These are phyloP conservation scores for Xyrauchen texanus DNA, from an alignment of 2,113 vertebrate genomes.

Conservation along the genomic window DNA sequence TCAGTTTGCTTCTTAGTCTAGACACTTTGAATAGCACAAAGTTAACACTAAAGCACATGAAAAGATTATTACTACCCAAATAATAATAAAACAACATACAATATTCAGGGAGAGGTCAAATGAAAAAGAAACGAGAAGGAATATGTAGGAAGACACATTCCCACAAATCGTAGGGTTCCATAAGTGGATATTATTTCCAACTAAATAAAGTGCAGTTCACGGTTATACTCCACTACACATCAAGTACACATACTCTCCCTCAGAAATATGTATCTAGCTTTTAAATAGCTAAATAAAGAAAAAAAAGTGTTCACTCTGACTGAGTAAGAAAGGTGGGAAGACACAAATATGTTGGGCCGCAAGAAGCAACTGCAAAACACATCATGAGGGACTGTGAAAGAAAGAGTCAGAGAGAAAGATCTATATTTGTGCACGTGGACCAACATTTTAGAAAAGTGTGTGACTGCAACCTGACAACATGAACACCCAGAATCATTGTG, in stretches of 20 bases:
- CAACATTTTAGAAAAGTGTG: constrained; percentile 10
- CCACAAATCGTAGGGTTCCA: too few relatives aligned
- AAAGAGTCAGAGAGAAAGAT: constrained; percentile 7
- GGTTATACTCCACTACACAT: background rate
- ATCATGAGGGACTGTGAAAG: constrained; percentile 9
- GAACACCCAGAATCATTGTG: constrained; percentile 6
- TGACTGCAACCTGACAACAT: constrained; percentile 15
- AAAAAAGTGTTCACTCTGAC: background rate
- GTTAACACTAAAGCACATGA: background rate
- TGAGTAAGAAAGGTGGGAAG: background rate
- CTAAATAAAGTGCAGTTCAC: too few relatives aligned
- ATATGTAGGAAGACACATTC: too few relatives aligned
- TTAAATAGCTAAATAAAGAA: background rate
- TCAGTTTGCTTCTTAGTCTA: background rate
- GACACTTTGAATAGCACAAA: too few relatives aligned
- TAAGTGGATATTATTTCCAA: too few relatives aligned
- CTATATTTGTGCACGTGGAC: constrained; percentile 1
- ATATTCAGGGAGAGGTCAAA: too few relatives aligned
- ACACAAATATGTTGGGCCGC: too few relatives aligned
- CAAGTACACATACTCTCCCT: background rate
- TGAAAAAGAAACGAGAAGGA: too few relatives aligned
- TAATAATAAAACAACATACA: too few relatives aligned
- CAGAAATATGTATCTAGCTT: background rate
- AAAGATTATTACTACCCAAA: too few relatives aligned
- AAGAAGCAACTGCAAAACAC: too few relatives aligned